Percentiles rank a stretch among this genome's conserved stretches.
Conservation (phyloP, 37 sponge, comb jelly and placozoan species). For the Bolinopsis microptera region DNA sequence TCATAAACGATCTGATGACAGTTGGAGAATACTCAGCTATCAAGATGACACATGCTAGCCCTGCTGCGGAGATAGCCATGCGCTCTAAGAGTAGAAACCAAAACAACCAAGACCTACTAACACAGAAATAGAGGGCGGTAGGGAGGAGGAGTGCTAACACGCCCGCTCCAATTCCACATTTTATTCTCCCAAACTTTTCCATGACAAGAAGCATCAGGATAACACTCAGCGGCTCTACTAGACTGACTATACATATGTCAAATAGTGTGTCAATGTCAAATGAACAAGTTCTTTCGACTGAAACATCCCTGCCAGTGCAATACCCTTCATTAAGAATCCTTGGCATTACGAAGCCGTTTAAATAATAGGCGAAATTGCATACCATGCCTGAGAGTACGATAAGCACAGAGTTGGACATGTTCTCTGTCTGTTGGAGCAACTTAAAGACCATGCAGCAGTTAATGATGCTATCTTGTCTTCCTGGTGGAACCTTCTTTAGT, state of each 20-base stretch:
- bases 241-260: neutral
- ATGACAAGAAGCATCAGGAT: neutral
- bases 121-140: neutral
- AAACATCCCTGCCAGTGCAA: neutral
- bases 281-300: neutral
- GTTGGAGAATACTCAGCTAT: neutral
- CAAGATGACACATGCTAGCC: neutral
- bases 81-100: neutral
- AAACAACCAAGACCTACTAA: neutral
- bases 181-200: neutral
- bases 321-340: neutral
- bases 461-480: neutral
- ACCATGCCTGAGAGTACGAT: neutral
- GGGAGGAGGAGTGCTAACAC: neutral
- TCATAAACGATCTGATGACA: conserved; percentile 33
- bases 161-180: neutral
- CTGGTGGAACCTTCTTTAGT: too few species aligned
- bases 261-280: neutral
- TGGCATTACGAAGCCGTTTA: neutral
- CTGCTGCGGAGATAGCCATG: neutral
- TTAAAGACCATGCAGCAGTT: neutral
- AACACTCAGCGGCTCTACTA: neutral
- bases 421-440: neutral
- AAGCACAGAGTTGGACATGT: neutral
- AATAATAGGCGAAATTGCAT: neutral